Conservation (phyloP, 2,113 vertebrate genomes). For the Salminus brasiliensis region DNA sequence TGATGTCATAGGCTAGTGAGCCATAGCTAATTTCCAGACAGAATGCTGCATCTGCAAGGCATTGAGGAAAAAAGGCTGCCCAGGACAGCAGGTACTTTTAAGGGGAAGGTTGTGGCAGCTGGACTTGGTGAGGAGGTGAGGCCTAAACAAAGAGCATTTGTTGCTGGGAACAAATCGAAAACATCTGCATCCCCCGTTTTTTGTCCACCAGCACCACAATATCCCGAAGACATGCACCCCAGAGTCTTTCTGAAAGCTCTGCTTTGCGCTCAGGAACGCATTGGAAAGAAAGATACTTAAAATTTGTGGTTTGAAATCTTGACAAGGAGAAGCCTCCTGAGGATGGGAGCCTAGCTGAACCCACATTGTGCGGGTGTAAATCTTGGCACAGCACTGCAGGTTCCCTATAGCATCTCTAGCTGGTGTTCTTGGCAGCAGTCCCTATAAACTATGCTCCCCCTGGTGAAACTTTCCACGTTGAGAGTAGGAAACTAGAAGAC, state of each 20-base stretch:
- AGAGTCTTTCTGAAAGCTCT: slow-evolving; percentile 16
- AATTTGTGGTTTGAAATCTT: slow-evolving; percentile 15
- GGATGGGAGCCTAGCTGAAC: not conserved
- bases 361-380: not conserved
- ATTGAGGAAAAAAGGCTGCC: slow-evolving; percentile 1
- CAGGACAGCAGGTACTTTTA: slow-evolving; percentile 44
- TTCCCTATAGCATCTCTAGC: not conserved
- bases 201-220: not conserved
- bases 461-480: slow-evolving; percentile 8
- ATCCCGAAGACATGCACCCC: slow-evolving; percentile 1
- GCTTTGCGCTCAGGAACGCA: slow-evolving; percentile 21
- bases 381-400: not conserved
- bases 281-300: not conserved
- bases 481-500: not conserved
- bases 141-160: slow-evolving; percentile 74
- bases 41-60: slow-evolving; percentile 25
- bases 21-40: slow-evolving; percentile 40
- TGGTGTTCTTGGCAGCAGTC: not conserved
- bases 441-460: not conserved
- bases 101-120: slow-evolving; percentile 13
- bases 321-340: not conserved
- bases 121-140: slow-evolving; percentile 7
- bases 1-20: slow-evolving; percentile 10
- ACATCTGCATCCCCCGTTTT: slow-evolving; percentile 73
- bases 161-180: slow-evolving; percentile 70